Conservation (phyloP, 92 coral and sea anemone genomes). For the Montipora capitata region DNA sequence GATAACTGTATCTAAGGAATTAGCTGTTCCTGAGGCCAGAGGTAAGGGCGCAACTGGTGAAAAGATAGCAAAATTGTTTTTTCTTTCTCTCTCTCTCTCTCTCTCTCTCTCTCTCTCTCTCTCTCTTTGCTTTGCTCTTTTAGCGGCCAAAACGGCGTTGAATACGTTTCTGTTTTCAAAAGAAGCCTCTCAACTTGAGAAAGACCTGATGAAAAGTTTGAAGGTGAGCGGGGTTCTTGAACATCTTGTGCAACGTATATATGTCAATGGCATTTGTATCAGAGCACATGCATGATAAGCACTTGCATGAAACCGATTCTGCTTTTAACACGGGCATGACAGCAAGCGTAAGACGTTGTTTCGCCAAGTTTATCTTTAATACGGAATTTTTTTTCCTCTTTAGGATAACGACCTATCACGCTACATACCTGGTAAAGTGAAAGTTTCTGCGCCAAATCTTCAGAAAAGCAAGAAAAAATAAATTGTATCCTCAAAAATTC, state of each 20-base stretch:
- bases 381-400: neutral
- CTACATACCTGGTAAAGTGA: conserved; percentile 96
- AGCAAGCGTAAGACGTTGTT: neutral
- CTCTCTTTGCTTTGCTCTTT: neutral
- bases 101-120: too few relatives aligned
- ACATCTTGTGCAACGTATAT: neutral
- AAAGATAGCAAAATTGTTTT: too few relatives aligned
- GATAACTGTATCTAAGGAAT: too few relatives aligned
- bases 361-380: neutral
- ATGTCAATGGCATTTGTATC: neutral
- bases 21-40: too few relatives aligned
- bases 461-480: conserved; percentile 86
- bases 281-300: too few relatives aligned
- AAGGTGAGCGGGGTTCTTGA: conserved; percentile 70
- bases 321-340: too few relatives aligned
- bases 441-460: conserved; percentile 97
- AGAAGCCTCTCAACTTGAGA: conserved; percentile 90
- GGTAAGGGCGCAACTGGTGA: too few relatives aligned
- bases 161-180: conserved; percentile 86
- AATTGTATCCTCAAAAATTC: too few relatives aligned
- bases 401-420: conserved; percentile 97
- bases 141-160: conserved; percentile 97
- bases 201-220: conserved; percentile 95
- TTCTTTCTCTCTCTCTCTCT: too few relatives aligned
- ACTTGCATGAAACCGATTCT: too few relatives aligned